Base-by-base conservation (phyloP, 2,888 invertebrate species). In the Trichopria drosophilae region DNA sequence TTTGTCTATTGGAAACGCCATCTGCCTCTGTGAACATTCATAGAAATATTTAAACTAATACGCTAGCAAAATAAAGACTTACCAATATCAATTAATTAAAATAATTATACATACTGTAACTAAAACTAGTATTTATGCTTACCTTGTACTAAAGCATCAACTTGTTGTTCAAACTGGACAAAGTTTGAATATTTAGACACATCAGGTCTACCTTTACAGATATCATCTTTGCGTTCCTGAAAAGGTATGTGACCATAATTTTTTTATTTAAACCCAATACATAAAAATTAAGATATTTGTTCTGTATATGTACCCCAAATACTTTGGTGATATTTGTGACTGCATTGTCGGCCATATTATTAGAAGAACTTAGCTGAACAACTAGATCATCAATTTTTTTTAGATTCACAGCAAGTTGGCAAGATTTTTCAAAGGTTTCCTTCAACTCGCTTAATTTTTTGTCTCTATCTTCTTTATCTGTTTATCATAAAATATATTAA, bases 91-190 rank as follows among this genome's bases (percentile, higher is more conserved):
- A 26, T 18, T 29, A 10, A 36, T 1, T 4, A 20, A n/a, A n/a
- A n/a, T n/a, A n/a, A 18, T 16, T 5, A 4, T 6, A n/a, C n/a
- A n/a, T n/a, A n/a, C n/a, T n/a, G n/a, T n/a, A n/a, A n/a, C n/a
- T n/a, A 40, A 24, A 24, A 24, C 10, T 24, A 24, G 10, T 13
- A 15, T 12, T 36, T n/a, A 2, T 13, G 22, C 31, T 55, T 53
- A 69, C 69, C 53, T 48, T 55, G 26, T 13, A 54, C 16, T 5
- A 69, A n/a, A 16, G 43, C 51, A 35, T 57, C 19, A 5, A 69
- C 51, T 12, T 62, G 60, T 1, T 32, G 42, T 15, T 55, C 37
- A 39, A 54, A 69, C n/a, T 61, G 41, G 28, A 48, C 13, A 3
- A 63, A 29, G 12, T 51, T 58, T 2, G 40, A n/a, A 28, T 58